Evolutionary conservation across 2,797 vertebrate genomes (phyloP).

Genomic region (Sternotherus odoratus): DNA sequence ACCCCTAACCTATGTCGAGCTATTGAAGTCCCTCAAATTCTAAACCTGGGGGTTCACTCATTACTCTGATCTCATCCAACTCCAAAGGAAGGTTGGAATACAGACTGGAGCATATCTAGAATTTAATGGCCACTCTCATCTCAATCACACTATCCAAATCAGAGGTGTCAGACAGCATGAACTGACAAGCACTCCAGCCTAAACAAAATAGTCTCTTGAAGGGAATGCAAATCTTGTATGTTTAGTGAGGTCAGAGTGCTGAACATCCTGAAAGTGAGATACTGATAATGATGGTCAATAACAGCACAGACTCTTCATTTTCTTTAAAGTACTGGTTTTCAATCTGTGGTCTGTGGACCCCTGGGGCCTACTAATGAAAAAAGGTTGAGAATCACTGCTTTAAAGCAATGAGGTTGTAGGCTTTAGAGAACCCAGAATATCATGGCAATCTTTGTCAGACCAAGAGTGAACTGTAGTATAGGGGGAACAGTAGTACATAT

Average conservation of each 20-base stretch:
- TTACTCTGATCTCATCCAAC: background rate
- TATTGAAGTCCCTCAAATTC: too few relatives aligned
- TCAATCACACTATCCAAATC: background rate
- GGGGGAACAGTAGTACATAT: background rate
- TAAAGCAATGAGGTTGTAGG: background rate
- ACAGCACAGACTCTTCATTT: background rate
- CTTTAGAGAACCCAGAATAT: background rate
- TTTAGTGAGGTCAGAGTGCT: background rate
- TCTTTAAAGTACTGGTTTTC: too few relatives aligned
- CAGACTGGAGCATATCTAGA: background rate
- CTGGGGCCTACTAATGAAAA: too few relatives aligned
- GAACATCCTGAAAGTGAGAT: background rate
- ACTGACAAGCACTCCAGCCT: background rate
- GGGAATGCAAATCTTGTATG: background rate
- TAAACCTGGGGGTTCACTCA: background rate
- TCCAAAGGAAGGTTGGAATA: background rate
- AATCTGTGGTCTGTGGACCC: too few relatives aligned
- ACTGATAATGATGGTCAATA: background rate
- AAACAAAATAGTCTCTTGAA: background rate
- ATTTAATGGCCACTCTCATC: background rate
- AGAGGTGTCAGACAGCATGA: background rate
- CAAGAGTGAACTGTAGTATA: background rate
- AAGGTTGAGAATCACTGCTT: background rate
- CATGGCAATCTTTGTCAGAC: background rate
- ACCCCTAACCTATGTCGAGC: too few relatives aligned